phyloP scores from a whole-genome alignment of 2,797 vertebrate species.

The Rhinatrema bivittatum region DNA sequence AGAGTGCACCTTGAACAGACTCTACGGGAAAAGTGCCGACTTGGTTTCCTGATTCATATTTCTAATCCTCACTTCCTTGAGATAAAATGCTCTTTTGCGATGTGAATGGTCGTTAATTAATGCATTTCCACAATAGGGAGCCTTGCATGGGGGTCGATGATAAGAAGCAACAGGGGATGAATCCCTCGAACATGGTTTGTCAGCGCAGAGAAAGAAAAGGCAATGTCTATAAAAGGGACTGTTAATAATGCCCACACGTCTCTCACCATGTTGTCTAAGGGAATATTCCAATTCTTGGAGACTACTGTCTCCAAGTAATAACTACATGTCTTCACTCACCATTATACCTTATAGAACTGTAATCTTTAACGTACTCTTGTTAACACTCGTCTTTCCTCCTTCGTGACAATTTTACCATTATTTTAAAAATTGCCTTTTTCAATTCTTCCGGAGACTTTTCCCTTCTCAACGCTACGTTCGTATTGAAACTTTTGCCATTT shows the following conservation, averaged over 20 bases:
- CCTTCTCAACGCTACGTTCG: too few relatives aligned
- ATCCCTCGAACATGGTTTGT: slow-evolving; percentile 40
- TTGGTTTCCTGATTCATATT: too few relatives aligned
- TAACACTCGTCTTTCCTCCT: slow-evolving; percentile 24
- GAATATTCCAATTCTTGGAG: slow-evolving; percentile 43
- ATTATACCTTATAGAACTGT: slow-evolving; percentile 37
- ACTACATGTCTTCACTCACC: slow-evolving; percentile 41
- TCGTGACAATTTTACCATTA: neutral
- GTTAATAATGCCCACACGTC: slow-evolving; percentile 42
- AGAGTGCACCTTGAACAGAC: too few relatives aligned
- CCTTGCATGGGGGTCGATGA: slow-evolving; percentile 40
- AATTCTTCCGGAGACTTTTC: neutral
- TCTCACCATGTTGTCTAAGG: slow-evolving; percentile 46
- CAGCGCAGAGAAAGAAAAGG: slow-evolving; percentile 38
- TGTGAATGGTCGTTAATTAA: slow-evolving; percentile 40
- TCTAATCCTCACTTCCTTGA: slow-evolving; percentile 31
- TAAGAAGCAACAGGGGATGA: slow-evolving; percentile 46
- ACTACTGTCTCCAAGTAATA: slow-evolving; percentile 44
- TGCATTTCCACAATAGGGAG: slow-evolving; percentile 24
- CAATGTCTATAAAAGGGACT: slow-evolving; percentile 43
- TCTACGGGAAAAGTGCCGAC: too few relatives aligned
- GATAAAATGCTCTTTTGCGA: slow-evolving; percentile 31
- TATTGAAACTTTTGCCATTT: slow-evolving; percentile 8
- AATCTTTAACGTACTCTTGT: slow-evolving; percentile 45
- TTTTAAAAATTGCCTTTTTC: neutral